Evolutionary conservation across 2,888 invertebrate species (phyloP), one percentile per base, ranked within the genome.

Genomic region (Dinocampus coccinellae): DNA sequence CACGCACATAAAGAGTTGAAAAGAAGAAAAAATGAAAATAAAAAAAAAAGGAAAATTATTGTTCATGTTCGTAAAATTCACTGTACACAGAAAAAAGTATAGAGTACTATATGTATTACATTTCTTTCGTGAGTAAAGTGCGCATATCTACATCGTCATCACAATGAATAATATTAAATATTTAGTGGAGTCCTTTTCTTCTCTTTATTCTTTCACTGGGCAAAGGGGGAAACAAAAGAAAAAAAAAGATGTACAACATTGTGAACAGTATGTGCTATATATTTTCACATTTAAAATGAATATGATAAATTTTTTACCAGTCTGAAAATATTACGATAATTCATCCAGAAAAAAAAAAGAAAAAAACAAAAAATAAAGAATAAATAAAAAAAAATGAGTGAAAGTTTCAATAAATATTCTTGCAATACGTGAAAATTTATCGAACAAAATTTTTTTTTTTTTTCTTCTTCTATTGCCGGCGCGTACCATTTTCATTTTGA

Each of bases 81-180:
- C 22, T 61, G 33, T 64, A 29, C 22, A 34, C 3, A 52, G 4
- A 33, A 13, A 33, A 34, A 53, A 70, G 53, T 34, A 63, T 13
- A 6, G 63, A 36, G 33, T 36, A 16, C 61, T n/a, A n/a, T n/a
- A n/a, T 36, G 20, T 20, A 61, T 36, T 24, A 61, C 34, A 24
- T 62, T 62, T 62, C 34, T 34, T 24, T 34, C 10, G 34, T n/a
- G 6, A 16, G 47, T 47, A 47, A 16, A 47, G 47, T 47, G 47
- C 6, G 47, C 55, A 55, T 22, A 62, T 33, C 42, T 26, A 62
- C 62, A 26, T 69, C 65, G 16, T 69, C 53, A 22, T 29, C 20
- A 66, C 57, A 65, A 55, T 69, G 66, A 69, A 69, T 69, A 73
- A 61, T 34, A 66, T 73, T 69, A 66, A 70, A 70, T 58, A 70